Percentiles rank a stretch among this genome's conserved stretches.
Conservation (phyloP, 2,888 invertebrate genomes). For the Balanococcus diminutus region DNA sequence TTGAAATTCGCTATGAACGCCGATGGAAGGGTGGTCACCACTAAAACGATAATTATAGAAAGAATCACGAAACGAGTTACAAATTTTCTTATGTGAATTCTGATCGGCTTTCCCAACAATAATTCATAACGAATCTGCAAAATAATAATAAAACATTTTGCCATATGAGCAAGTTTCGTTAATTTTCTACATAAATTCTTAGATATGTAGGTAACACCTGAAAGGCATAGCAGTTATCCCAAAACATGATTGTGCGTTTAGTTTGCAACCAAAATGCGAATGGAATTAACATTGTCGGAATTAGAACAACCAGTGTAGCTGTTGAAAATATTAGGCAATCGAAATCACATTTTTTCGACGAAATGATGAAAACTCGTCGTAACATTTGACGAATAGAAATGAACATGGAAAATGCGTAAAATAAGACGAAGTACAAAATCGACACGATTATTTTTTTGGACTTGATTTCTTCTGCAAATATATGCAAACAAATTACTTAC, state of each 20-base stretch:
- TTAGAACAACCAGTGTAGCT: background rate
- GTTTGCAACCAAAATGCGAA: background rate
- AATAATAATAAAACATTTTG: too few relatives aligned
- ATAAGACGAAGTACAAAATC: background rate
- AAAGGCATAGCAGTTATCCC: background rate
- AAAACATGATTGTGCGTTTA: background rate
- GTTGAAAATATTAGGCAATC: constrained; percentile 21
- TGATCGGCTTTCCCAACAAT: background rate
- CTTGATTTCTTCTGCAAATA: background rate
- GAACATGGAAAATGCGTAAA: constrained; percentile 19
- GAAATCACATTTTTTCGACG: background rate
- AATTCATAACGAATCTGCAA: constrained; percentile 18
- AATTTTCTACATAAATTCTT: background rate
- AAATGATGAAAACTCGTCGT: background rate
- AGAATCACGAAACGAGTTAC: background rate
- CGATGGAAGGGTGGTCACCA: background rate
- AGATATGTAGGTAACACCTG: background rate
- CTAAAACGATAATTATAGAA: background rate
- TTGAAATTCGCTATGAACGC: constrained; percentile 4
- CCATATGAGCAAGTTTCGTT: background rate
- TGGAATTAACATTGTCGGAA: constrained; percentile 5
- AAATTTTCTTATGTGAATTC: background rate
- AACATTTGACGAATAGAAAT: background rate
- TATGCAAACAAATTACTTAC: background rate
- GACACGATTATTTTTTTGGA: background rate